Evolutionary conservation across 1,140 invertebrate species (phyloP), one percentile per base, ranked within the genome.

Genomic region (Lethrus apterus): DNA sequence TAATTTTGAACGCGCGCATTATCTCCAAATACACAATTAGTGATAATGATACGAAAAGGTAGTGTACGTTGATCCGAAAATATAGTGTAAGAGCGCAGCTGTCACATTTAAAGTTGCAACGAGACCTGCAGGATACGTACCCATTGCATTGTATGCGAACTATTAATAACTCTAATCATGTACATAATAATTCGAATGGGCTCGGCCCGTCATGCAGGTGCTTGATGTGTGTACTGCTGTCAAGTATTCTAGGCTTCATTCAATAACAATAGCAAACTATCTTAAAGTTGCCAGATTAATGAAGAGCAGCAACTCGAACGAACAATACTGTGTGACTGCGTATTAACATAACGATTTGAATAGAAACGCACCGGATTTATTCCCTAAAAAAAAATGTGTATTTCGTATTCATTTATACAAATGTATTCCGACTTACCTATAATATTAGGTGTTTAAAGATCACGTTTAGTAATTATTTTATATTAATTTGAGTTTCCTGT

Each of bases 81-180:
- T 11, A 29, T 40, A 38, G 24, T 36, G 32, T 50, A 21, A 38
- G 14, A 4, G 34, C 34, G 24, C 48, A 44, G 26, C 34, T 44
- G 43, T 34, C 41, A 44, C 42, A 38, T 19, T 44, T 32, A n/a
- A 14, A 30, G 21, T 24, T 42, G 26, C 41, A 44, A 19, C 18
- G 15, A 18, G 29, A 44, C n/a, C 24, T 15, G 29, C 14, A 43
- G 15, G 26, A 10, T 13, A 38, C 35, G 38, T 41, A 48, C 32
- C 38, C 46, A 41, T 48, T 29, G 15, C 34, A 50, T 50, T 50
- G 48, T 50, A 50, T 50, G 48, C 41, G 36, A 44, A 50, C 48
- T 46, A 50, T 50, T 50, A 50, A 50, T 50, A 50, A 45, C 29
- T 44, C 48, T 41, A 50, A 50, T 45, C 43, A 44, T 40, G 46